Conservation (phyloP, 37 sponge, comb jelly and placozoan species). For the Diacarnus erythraeanus region DNA sequence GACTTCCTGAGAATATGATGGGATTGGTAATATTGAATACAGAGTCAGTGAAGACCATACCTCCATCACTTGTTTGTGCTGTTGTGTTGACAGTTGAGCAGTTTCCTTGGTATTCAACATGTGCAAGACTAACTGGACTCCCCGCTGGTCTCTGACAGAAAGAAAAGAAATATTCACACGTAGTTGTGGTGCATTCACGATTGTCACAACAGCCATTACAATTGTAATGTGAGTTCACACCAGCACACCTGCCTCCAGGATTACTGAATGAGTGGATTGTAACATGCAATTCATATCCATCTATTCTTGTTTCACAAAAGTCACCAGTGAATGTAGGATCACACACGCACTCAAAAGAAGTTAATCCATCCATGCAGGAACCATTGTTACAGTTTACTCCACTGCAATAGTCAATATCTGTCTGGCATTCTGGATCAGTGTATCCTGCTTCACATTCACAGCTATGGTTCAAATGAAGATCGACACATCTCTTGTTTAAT, state of each 20-base stretch:
- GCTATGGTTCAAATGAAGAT: constrained; percentile 1
- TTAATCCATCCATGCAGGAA: constrained; percentile 35
- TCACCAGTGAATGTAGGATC: constrained; percentile 42
- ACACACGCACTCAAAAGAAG: constrained; percentile 45
- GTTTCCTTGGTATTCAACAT: neutral
- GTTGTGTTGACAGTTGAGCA: neutral
- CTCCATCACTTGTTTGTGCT: neutral
- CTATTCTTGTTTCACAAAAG: constrained; percentile 46
- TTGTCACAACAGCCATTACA: neutral
- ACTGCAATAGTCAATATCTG: constrained; percentile 62
- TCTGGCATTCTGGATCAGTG: constrained; percentile 17
- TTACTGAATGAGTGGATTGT: constrained; percentile 8
- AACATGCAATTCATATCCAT: constrained; percentile 5
- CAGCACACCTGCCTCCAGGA: neutral
- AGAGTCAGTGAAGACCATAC: neutral
- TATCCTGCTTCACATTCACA: constrained; percentile 18
- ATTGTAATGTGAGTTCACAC: neutral
- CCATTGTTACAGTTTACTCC: constrained; percentile 49
- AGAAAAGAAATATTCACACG: neutral
- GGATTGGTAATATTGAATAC: constrained; percentile 2
- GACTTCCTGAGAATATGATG: neutral
- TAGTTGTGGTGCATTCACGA: neutral
- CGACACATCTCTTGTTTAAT: constrained; percentile 39
- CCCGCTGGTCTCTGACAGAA: neutral
- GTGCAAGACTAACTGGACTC: neutral